These are phyloP conservation scores for Stegodyphus dumicola DNA, from an alignment of 1,140 invertebrate species.

Conservation along the genomic window DNA sequence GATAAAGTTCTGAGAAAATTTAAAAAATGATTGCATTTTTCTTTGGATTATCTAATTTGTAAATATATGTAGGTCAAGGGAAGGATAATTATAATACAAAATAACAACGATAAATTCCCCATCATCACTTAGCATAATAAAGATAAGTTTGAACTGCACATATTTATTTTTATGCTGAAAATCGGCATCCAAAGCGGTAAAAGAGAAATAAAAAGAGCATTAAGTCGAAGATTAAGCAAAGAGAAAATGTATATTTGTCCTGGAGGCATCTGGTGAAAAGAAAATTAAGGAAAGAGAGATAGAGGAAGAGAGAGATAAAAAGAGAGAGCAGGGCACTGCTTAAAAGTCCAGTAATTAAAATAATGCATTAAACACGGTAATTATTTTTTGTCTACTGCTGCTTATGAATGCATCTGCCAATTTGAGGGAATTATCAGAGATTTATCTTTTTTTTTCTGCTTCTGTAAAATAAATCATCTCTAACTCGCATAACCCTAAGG, in stretches of 20 bases:
- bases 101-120: not conserved
- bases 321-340: not conserved
- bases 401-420: not conserved
- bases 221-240: not conserved
- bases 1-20: not conserved
- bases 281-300: slow-evolving; percentile 5
- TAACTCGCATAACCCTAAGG: not conserved
- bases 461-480: not conserved
- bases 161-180: too few relatives aligned
- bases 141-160: not conserved
- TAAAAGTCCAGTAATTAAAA: slow-evolving; percentile 31
- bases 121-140: not conserved
- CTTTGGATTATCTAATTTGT: not conserved
- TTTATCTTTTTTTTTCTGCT: not conserved
- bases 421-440: not conserved
- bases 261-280: not conserved
- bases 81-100: not conserved
- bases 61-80: slow-evolving; percentile 6
- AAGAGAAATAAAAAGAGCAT: not conserved
- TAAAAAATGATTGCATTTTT: too few relatives aligned
- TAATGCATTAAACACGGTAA: slow-evolving; percentile 5
- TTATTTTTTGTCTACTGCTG: not conserved
- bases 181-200: too few relatives aligned
- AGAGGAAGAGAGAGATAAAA: not conserved
- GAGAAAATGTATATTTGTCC: slow-evolving; percentile 7